Evolutionary conservation across 2,888 invertebrate species (phyloP), one percentile per base, ranked within the genome.

Genomic region (Eubasilissa splendida): DNA sequence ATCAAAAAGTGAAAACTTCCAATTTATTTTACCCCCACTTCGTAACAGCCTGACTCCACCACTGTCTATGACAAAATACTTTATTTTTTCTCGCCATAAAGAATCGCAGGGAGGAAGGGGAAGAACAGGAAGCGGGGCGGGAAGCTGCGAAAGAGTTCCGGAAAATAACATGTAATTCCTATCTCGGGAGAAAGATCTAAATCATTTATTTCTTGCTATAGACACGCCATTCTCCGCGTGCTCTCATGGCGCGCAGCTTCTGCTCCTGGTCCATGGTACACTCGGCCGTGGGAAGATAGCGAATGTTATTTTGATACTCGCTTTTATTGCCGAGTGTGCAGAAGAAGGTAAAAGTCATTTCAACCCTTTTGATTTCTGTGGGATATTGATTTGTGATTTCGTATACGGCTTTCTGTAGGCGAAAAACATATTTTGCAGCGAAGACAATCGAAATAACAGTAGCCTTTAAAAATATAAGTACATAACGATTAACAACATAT

Each of bases 151-250:
- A 68, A 33, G 68, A 68, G 68, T 68, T 68, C 50, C 68, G 68
- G 68, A 52, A 68, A 68, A 68, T 68, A 68, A 68, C 68, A 68
- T 68, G 68, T 68, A 68, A 68, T 68, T 68, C 68, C 68, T 68
- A 68, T 68, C 68, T 14, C 68, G 68, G 14, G 58, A 68, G 68
- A 68, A 68, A 42, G 68, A 68, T 68, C 68, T 68, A 68, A 68
- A 68, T 68, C 68, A 68, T 50, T 68, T 68, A 52, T 50, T 52
- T 14, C 52, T 63, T 12, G 68, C 68, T 50, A 68, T 14, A 50
- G 68, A 50, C 68, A 63, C 63, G 63, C 63, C 33, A 5, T 31
- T 7, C 42, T 33, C 63, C 63, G 63, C 33, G 31, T 9, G 22
- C 63, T 33, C 63, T 14, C 58, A n/a, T 3, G 58, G n/a, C 8